Base-by-base conservation (phyloP, 2,797 vertebrate species). In the Cossypha dichroa region DNA sequence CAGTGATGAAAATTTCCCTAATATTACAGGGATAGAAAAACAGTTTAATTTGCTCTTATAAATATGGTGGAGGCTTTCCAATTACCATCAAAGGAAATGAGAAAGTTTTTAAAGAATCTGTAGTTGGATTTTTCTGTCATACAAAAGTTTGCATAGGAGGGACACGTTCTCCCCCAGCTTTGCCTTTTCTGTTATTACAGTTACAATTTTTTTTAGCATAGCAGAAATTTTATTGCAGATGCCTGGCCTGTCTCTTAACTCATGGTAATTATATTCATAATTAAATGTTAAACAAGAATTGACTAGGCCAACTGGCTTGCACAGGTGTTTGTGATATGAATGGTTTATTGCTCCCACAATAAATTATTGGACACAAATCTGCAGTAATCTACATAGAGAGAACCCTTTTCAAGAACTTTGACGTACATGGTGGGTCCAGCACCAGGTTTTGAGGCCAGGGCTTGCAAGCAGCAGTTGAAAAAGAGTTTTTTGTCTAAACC, bases 241-340 rank as follows among this genome's bases (percentile, higher is more conserved):
- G 97, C 96, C 97, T 98, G 92, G 97, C 92, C 91, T 98, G 98
- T 97, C 97, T 98, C 97, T 98, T 98, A 98, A 98, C 96, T 98
- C 98, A 98, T 98, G 97, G 94, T 98, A 98, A 98, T 98, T 97
- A 98, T 97, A 97, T 98, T 98, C 98, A 98, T 98, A 98, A 98
- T 98, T 98, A 98, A 98, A 98, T 97, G 97, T 94, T 97, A 96
- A 97, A 97, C 97, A 96, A 96, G 91, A 97, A 93, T 97, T 98
- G 97, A 97, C 98, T 98, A 96, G 96, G 97, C 97, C 98, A 98
- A 98, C 97, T 98, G 98, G 97, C 97, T 97, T 97, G 97, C 97
- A 98, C 97, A 98, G 98, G 98, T 98, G 97, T 98, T 97, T 97
- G 95, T 97, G 93, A 95, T 97, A 98, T 94, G 96, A 98, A 97